These are phyloP conservation scores for Myotis brandtii DNA, from an alignment of 2,113 vertebrate genomes.

Conservation along the genomic window DNA sequence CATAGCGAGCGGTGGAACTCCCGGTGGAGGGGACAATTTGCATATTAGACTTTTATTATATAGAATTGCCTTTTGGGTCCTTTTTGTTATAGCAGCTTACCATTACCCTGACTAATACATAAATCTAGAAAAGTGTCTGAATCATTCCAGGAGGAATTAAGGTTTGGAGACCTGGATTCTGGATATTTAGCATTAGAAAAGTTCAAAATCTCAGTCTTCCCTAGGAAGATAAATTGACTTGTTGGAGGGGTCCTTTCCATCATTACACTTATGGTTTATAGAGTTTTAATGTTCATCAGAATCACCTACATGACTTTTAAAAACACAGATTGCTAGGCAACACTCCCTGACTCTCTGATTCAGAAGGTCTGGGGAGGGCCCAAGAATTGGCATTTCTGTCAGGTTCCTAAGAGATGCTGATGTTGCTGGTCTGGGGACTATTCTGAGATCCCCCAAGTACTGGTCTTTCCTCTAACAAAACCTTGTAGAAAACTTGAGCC, in stretches of 20 bases:
- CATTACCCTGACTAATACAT: background rate
- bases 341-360: background rate
- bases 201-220: background rate
- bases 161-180: background rate
- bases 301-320: background rate
- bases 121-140: background rate
- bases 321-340: background rate
- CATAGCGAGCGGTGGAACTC: too few species aligned
- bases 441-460: background rate
- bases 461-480: background rate
- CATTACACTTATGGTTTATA: background rate
- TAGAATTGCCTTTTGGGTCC: background rate
- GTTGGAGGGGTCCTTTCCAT: background rate
- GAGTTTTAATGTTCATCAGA: background rate
- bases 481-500: background rate
- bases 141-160: background rate
- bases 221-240: conserved; percentile 1
- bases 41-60: too few species aligned
- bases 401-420: too few species aligned
- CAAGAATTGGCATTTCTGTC: background rate
- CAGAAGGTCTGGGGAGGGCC: background rate
- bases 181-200: background rate
- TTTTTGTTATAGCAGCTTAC: background rate
- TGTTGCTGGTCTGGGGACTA: background rate
- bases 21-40: too few species aligned